Base-by-base conservation (phyloP, 2,888 invertebrate species). In the Hydroisotoma schaefferi region DNA sequence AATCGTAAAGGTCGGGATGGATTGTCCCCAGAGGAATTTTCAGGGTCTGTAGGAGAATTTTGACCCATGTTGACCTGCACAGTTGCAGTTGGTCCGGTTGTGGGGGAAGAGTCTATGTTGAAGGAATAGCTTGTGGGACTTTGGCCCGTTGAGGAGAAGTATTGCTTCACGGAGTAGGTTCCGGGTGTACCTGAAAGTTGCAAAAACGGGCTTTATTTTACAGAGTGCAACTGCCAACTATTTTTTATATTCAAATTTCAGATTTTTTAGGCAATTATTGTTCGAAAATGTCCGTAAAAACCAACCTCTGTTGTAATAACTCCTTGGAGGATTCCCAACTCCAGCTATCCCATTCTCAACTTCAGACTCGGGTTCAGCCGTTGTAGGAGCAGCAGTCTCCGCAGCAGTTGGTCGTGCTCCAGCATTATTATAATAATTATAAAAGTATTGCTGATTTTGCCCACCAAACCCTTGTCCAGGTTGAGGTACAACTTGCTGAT, bases 1-100 rank as follows among this genome's bases (percentile, higher is more conserved):
- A 20, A 4, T 5, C 20, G 40, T 40, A 18, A 4, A 40, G 20
- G 20, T 15, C 40, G 15, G n/a, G 15, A 18, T 15, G n/a, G 6
- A 33, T 33, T 33, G 6, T 10, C 15, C 15, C 15, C 33, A 6
- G 8, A 18, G 5, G 15, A 15, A 40, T 4, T 8, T 40, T 46
- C 18, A 15, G 46, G 46, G n/a, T n/a, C n/a, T n/a, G n/a, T n/a
- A n/a, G n/a, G n/a, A n/a, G n/a, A n/a, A n/a, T n/a, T n/a, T 23
- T 25, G 23, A n/a, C 52, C 52, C 12, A 52, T 3, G 37, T 22
- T 52, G 38, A 52, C 52, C 6, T 37, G 33, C 33, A 52, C 52
- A 5, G 26, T 52, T 33, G 52, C 52, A 4, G 52, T 52, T 4
- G 52, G 52, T 6, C 52, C 52, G 12, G 28, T 8, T 3, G 52